Evolutionary conservation across 2,888 invertebrate species (phyloP), one percentile per base, ranked within the genome.

Genomic region (Lithosia quadra): DNA sequence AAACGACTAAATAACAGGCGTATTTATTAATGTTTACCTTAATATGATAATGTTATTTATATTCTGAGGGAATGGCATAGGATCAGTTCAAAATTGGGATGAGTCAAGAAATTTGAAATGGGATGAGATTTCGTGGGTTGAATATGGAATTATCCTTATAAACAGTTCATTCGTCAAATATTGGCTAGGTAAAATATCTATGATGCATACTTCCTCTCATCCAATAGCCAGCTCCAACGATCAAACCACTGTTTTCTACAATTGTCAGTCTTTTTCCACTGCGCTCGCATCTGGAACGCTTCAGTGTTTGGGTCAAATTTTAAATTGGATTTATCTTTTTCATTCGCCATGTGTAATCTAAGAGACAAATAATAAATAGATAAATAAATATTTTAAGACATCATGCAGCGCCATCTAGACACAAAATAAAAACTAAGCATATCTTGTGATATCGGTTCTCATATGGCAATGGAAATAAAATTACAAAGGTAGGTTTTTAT

Each of bases 181-280:
- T 28, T 5, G 2, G 5, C 28, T 56, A 24, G 11, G 11, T 56
- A 11, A 24, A 22, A 13, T 0, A 15, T 0, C 8, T 13, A 43
- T 43, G 15, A n/a, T 7, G 43, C 81, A 80, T 72, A 93, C 95
- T 84, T 86, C 75, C 88, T 86, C 78, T 94, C 95, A 5, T 93
- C 93, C 1, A 94, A 84, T 9, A 94, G 83, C 95, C 95, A 95
- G 74, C 88, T 89, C 95, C 95, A 95, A 8, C 88, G 84, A n/a
- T 92, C 90, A 58, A 83, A 81, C 95, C 95, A 95, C 77, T 85
- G 87, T 69, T 92, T 88, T 34, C 87, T 86, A 77, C 95, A 94
- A 64, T 87, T 91, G 8, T 93, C 94, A n/a, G 83, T 85, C 76
- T 94, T 95, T 76, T 89, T 88, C 92, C 92, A 93, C 72, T 95